Conservation (phyloP, 1,140 invertebrate genomes). For the Charaxes varanes region DNA sequence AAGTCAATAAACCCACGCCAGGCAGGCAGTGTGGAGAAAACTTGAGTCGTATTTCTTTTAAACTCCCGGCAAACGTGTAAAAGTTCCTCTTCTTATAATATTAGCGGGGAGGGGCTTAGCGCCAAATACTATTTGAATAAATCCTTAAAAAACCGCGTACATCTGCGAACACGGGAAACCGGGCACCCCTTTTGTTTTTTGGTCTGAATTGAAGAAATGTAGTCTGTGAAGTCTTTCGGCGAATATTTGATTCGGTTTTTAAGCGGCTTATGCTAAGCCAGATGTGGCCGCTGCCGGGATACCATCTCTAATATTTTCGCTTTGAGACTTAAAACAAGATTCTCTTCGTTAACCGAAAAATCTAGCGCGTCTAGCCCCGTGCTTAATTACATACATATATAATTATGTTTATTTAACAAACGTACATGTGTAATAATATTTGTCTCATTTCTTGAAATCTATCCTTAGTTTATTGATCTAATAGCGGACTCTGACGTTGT, state of each 20-base stretch:
- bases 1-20: conserved; percentile 8
- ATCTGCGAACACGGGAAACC: conserved; percentile 2
- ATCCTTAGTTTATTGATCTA: too few species aligned
- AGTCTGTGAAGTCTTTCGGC: conserved; percentile 4
- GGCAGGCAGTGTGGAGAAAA: conserved; percentile 3
- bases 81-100: conserved; percentile 6
- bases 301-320: too few species aligned
- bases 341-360: too few species aligned
- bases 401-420: too few species aligned
- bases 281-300: too few species aligned
- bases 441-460: too few species aligned
- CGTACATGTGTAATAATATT: too few species aligned
- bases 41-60: conserved; percentile 1
- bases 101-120: conserved; percentile 5
- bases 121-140: conserved; percentile 9
- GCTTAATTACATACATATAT: too few species aligned
- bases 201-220: neutral
- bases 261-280: conserved; percentile 8
- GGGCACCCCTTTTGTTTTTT: conserved; percentile 3
- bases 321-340: too few species aligned
- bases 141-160: conserved; percentile 6
- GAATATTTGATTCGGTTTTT: conserved; percentile 9
- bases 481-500: too few species aligned
- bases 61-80: conserved; percentile 8
- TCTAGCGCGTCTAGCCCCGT: too few species aligned